Evolutionary conservation across 2,113 vertebrate genomes (phyloP).

Genomic region (Urocolius indicus): DNA sequence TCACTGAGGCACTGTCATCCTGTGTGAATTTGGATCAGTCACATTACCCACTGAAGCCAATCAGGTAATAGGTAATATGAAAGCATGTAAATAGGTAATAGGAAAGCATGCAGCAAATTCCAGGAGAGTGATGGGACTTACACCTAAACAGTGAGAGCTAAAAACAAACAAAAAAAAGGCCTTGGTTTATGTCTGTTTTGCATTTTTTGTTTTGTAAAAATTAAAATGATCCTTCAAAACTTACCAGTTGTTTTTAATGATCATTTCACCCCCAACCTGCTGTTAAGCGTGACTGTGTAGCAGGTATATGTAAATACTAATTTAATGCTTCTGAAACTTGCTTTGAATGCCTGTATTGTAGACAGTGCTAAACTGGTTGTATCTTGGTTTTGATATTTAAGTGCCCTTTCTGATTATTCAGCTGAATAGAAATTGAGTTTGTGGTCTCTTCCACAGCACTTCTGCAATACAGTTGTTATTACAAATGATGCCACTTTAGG

Average conservation of each 20-base stretch:
- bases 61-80: not conserved
- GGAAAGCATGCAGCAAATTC: not conserved
- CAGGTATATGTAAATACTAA: not conserved
- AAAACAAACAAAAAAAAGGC: not conserved
- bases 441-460: not conserved
- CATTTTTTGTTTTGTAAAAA: not conserved
- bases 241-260: not conserved
- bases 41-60: not conserved
- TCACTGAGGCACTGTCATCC: not conserved
- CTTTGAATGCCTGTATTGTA: not conserved
- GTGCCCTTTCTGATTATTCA: not conserved
- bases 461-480: conserved; percentile 28
- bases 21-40: not conserved
- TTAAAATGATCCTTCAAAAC: not conserved
- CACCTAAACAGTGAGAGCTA: not conserved
- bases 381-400: not conserved
- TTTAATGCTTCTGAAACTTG: not conserved
- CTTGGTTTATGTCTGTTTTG: not conserved
- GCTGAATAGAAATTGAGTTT: not conserved
- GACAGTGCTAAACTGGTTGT: not conserved
- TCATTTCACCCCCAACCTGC: not conserved
- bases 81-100: not conserved
- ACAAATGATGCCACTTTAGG: conserved; percentile 55
- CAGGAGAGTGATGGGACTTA: not conserved
- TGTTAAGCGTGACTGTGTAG: not conserved